These are phyloP conservation scores for Mythimna pallens DNA, from an alignment of 2,888 invertebrate genomes.

Conservation along the genomic window DNA sequence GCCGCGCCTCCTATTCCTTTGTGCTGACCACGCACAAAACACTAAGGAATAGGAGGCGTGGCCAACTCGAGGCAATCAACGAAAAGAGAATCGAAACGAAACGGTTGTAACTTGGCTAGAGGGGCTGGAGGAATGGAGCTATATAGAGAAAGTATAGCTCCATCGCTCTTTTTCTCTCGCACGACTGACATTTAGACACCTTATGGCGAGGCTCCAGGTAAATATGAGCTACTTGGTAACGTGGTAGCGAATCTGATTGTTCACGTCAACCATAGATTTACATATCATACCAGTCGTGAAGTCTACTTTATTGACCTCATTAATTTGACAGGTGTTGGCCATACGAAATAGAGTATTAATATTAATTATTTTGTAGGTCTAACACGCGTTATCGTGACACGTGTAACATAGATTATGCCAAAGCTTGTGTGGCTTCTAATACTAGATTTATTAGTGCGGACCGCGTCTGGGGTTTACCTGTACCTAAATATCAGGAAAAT, in stretches of 20 bases:
- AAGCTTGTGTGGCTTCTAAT: conserved; percentile 35
- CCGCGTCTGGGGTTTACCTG: not conserved
- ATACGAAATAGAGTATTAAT: conserved; percentile 16
- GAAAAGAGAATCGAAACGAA: too few species aligned
- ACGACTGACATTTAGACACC: too few species aligned
- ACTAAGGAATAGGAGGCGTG: too few species aligned
- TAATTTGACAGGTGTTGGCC: conserved; percentile 20
- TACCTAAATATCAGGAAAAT: not conserved
- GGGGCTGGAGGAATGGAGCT: too few species aligned
- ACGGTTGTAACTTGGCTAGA: too few species aligned
- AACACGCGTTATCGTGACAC: conserved; percentile 15
- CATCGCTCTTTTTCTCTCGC: too few species aligned
- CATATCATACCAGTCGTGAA: not conserved
- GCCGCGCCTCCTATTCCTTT: too few species aligned
- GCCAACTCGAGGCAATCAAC: too few species aligned
- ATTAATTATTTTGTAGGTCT: conserved; percentile 15
- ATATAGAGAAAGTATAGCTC: too few species aligned
- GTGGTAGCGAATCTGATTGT: conserved; percentile 2
- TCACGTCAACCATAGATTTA: not conserved
- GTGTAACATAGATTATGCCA: conserved; percentile 22
- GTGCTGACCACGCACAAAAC: too few species aligned
- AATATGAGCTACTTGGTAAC: not conserved
- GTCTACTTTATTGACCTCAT: conserved; percentile 18
- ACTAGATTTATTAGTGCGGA: conserved; percentile 1
- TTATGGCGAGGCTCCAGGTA: too few species aligned